Evolutionary conservation across 2,113 vertebrate species (phyloP).

Genomic region (Probosciger aterrimus): DNA sequence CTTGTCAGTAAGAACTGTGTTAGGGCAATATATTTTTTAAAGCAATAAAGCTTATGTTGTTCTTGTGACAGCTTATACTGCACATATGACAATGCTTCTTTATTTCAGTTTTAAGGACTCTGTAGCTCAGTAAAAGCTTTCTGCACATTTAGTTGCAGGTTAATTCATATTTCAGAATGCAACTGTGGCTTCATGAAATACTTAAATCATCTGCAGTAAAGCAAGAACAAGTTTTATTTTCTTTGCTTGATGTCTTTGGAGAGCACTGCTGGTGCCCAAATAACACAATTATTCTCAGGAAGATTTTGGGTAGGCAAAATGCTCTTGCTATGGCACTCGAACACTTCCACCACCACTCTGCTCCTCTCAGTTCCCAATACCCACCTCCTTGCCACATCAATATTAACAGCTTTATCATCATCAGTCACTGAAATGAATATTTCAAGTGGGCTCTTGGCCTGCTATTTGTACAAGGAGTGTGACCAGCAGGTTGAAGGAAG

Average conservation of each 20-base stretch:
- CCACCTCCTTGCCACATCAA: neutral
- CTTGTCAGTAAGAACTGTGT: neutral
- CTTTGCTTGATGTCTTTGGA: neutral
- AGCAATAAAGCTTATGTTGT: neutral
- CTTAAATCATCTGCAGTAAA: neutral
- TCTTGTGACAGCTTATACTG: neutral
- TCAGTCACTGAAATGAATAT: neutral
- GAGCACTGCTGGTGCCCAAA: neutral
- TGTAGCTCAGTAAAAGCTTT: neutral
- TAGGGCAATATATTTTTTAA: neutral
- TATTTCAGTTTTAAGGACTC: neutral
- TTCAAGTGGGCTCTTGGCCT: neutral
- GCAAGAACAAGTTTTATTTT: neutral
- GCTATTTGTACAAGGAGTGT: rapidly evolving
- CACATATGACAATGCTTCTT: neutral
- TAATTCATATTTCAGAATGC: constrained; percentile 14
- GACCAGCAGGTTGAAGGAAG: no score
- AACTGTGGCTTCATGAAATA: neutral
- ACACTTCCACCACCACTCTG: neutral
- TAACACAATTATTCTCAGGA: neutral
- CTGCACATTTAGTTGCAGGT: neutral
- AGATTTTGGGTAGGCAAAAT: neutral
- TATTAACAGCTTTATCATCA: neutral
- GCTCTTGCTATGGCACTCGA: neutral
- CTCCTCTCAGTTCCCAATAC: neutral